Evolutionary conservation across 2,888 invertebrate genomes (phyloP), one percentile per base, ranked within the genome.

Genomic region (Monoplex corrugatus): DNA sequence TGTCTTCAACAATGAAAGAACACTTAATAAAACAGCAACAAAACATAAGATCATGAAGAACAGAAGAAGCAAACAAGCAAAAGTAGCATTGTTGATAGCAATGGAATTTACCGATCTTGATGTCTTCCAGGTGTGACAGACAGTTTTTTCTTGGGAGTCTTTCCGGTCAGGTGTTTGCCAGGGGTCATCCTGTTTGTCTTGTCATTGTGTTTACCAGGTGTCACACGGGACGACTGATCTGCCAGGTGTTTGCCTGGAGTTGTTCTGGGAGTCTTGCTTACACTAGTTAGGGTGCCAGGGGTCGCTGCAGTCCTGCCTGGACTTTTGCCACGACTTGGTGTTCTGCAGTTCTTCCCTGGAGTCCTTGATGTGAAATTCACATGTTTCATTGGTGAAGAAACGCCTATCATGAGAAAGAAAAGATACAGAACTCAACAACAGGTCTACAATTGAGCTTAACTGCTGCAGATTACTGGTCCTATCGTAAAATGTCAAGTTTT

Each of bases 221-320:
- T 90, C 45, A 90, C 92, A 13, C 92, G 91, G 16, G 92, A 93
- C 23, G 43, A 28, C 92, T 5, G 83, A 85, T 83, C 90, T 90
- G 19, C 72, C 57, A 28, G 92, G 91, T 28, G 92, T 90, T 57
- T 90, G 90, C 16, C 92, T 91, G 13, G 92, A 92, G 86, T 92
- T 91, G 23, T 92, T 92, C 45, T 86, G 63, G 93, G 93, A 2
- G 92, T 84, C 89, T 90, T 89, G 57, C 82, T 78, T 83, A 89
- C 90, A 28, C 84, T 75, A 23, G 8, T 32, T 23, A 80, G 43
- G 38, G 83, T 88, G 2, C 84, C 40, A 1, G 92, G 91, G 3
- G 92, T 90, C 57, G 90, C 92, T 13, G 92, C 91, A 13, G 92
- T 93, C 84, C 92, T 92, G 28, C 91, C 92, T 28, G 93, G 93